Base-by-base conservation (phyloP, 2,888 invertebrate genomes). In the Dasysyrphus tricinctus region DNA sequence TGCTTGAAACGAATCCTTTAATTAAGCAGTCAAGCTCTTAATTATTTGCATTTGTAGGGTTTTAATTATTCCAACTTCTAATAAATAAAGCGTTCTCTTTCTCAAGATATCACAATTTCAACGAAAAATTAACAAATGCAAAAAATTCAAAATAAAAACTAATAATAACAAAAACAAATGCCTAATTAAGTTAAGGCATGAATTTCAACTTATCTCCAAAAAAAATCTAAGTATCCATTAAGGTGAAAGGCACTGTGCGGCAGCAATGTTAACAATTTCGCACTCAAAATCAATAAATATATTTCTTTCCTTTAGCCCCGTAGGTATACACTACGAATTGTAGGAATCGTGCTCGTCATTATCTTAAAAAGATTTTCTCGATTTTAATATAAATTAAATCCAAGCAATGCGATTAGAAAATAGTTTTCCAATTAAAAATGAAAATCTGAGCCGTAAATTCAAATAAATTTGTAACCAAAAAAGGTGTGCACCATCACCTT, bases 381-480 rank as follows among this genome's bases (percentile, higher is more conserved):
- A 47, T 67, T 49, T 67, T 24, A 34, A 37, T 19, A 39, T 11
- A 59, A 63, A 63, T 63, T 63, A 16, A 63, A 32, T 61, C 24
- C 24, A 61, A 37, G 7, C 37, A 16, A 65, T 0, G 4, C 19
- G 54, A 69, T 69, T 59, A 32, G 67, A 49, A 63, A 83, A 83
- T 83, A n/a, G 39, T 47, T 69, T 67, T 82, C 51, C 78, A 73
- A 78, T 83, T 78, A 74, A 78, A 78, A 83, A 49, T 54, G 56
- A 61, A 81, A 76, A 76, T 72, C 49, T 63, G 9, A n/a, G 44
- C 49, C 11, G 57, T 81, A 61, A 76, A 80, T 75, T 75, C 34
- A 44, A 69, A 75, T 44, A 73, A 59, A 56, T 70, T 76, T 70
- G 37, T 42, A 39, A 56, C 19, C 47, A 49, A 72, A 73, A 82